phyloP scores from a whole-genome alignment of 2,888 invertebrate species.

The Unio delphinus region DNA sequence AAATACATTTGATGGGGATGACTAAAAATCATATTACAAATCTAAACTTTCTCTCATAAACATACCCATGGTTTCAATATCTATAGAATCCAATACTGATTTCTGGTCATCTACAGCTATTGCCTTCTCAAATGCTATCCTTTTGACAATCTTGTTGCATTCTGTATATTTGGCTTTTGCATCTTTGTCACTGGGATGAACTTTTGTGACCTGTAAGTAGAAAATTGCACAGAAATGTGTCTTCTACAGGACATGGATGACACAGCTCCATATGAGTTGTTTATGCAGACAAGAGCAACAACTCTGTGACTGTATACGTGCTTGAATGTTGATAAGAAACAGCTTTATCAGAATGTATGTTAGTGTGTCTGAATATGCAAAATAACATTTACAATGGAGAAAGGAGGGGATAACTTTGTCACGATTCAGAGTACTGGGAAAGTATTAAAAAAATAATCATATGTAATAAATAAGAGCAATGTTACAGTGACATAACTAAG shows the following conservation, averaged over 20 bases:
- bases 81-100: constrained; percentile 86
- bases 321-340: no score
- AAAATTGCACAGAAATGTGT: not conserved
- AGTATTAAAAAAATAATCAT: no score
- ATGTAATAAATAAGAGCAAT: no score
- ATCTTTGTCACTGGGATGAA: constrained; percentile 93
- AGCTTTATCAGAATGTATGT: no score
- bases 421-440: no score
- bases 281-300: no score
- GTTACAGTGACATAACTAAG: no score
- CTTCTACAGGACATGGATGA: not conserved
- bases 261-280: not conserved
- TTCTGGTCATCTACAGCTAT: constrained; percentile 91
- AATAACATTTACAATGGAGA: no score
- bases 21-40: not conserved
- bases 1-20: not conserved
- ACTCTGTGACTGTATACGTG: no score
- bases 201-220: constrained; percentile 84
- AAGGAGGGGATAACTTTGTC: no score
- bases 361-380: no score
- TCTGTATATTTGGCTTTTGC: constrained; percentile 92
- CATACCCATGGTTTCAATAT: constrained; percentile 90
- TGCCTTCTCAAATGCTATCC: constrained; percentile 95
- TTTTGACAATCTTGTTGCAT: constrained; percentile 95
- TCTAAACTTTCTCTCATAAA: not conserved